phyloP scores from a whole-genome alignment of 2,888 invertebrate species.

The Ditylenchus weischeri region DNA sequence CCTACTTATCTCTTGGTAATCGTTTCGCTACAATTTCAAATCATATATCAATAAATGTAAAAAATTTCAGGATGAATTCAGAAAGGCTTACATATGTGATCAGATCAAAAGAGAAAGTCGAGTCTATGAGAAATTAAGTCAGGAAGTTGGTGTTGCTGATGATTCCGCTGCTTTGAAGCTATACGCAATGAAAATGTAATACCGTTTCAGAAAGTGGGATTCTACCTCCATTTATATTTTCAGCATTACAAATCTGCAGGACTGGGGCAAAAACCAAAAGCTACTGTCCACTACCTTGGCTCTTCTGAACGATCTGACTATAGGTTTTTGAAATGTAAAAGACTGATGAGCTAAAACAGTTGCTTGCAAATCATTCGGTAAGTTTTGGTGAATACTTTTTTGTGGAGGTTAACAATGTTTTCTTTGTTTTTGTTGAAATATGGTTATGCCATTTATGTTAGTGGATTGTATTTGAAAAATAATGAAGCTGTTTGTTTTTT shows the following conservation, averaged over 20 bases:
- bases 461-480: too few species aligned
- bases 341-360: constrained; percentile 92
- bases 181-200: constrained; percentile 94
- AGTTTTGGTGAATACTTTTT: background rate
- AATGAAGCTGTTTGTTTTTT: too few species aligned
- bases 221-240: constrained; percentile 46
- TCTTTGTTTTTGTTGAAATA: too few species aligned
- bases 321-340: constrained; percentile 96
- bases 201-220: constrained; percentile 13
- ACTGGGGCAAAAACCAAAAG: constrained; percentile 91
- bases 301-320: constrained; percentile 86
- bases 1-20: constrained; percentile 62
- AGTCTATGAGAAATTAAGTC: constrained; percentile 85
- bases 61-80: constrained; percentile 95
- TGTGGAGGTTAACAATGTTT: too few species aligned
- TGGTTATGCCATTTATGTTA: too few species aligned
- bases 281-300: constrained; percentile 89
- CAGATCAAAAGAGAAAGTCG: constrained; percentile 65
- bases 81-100: constrained; percentile 96
- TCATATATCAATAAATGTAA: constrained; percentile 65
- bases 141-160: constrained; percentile 86
- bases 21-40: background rate
- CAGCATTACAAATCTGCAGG: constrained; percentile 95
- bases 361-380: constrained; percentile 93
- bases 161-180: constrained; percentile 91